Conservation (phyloP, 2,888 invertebrate genomes). For the Lasioglossum marginatum region DNA sequence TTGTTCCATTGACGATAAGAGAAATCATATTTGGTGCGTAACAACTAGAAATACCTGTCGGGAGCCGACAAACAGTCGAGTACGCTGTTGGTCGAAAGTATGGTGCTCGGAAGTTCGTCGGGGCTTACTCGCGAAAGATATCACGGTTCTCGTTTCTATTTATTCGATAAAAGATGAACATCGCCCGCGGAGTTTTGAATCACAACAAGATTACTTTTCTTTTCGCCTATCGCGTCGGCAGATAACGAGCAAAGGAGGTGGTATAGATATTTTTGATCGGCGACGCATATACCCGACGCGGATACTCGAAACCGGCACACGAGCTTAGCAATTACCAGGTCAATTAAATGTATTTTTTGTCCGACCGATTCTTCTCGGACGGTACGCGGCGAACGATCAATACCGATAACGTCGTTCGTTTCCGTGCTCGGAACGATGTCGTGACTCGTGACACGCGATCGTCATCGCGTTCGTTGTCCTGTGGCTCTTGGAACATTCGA, state of each 20-base stretch:
- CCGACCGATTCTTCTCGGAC: neutral
- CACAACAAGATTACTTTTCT: neutral
- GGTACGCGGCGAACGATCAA: slow-evolving; percentile 30
- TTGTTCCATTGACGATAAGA: neutral
- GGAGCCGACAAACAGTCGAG: neutral
- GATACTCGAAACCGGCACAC: neutral
- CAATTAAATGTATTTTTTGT: slow-evolving; percentile 46
- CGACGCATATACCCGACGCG: neutral
- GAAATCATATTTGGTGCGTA: neutral
- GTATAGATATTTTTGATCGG: slow-evolving; percentile 1
- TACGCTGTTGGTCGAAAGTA: neutral
- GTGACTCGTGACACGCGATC: slow-evolving; percentile 35
- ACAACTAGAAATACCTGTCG: neutral
- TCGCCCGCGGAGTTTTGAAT: neutral
- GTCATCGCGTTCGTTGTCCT: neutral
- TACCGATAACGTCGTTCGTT: slow-evolving; percentile 31
- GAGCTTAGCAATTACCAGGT: slow-evolving; percentile 36
- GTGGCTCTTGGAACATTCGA: neutral
- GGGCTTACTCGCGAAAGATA: neutral
- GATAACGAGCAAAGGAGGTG: neutral
- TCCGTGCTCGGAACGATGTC: slow-evolving; percentile 20
- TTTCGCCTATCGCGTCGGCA: neutral
- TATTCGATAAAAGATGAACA: neutral
- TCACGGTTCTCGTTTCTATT: neutral
- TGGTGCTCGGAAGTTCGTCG: neutral